Evolutionary conservation across 2,113 vertebrate genomes (phyloP).

Genomic region (Urocolius indicus): DNA sequence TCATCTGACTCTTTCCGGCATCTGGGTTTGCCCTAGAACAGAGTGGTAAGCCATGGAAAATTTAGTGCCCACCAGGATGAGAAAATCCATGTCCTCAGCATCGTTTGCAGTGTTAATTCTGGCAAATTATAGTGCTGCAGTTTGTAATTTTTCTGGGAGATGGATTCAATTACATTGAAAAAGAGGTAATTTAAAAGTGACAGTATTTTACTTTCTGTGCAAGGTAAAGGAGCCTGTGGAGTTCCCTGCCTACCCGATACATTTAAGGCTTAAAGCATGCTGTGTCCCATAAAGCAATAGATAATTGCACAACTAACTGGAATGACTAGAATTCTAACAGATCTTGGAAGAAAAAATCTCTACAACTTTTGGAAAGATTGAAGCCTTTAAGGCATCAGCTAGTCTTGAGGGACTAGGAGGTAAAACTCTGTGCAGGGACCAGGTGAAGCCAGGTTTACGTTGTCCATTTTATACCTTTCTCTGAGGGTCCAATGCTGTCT

Average conservation of each 20-base stretch:
- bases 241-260: background rate
- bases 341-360: background rate
- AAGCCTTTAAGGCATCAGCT: background rate
- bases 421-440: background rate
- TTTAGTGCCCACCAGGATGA: background rate
- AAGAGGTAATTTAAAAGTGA: conserved; percentile 41
- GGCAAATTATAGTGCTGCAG: background rate
- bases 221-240: background rate
- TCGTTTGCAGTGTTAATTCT: conserved; percentile 4
- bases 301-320: conserved; percentile 6
- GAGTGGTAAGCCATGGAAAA: background rate
- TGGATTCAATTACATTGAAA: conserved; percentile 42
- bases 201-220: conserved; percentile 10
- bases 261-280: conserved; percentile 49
- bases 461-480: background rate
- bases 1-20: background rate
- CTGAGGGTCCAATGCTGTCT: background rate
- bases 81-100: background rate
- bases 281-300: conserved; percentile 21
- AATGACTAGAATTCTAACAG: background rate
- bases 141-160: conserved; percentile 41
- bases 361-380: background rate
- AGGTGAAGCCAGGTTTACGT: background rate
- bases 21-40: background rate
- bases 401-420: background rate